phyloP scores from a whole-genome alignment of 2,888 invertebrate genomes.

The Cyrtodaria siliqua region DNA sequence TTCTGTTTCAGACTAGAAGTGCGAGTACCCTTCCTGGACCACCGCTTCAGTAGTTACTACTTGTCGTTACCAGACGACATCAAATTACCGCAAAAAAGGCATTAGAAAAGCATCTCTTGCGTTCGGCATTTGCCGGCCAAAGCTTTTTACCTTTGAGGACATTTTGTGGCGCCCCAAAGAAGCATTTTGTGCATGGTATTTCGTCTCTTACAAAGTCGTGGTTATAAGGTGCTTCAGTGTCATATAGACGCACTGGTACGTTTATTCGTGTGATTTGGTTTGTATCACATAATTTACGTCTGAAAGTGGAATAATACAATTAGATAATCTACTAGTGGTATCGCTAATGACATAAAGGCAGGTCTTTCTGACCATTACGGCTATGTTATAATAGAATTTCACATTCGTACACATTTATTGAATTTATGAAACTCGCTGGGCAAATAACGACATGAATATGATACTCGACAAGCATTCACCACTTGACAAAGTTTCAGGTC shows the following conservation, averaged over 20 bases:
- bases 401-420: no score
- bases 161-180: constrained; percentile 98
- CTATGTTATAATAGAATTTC: no score
- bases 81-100: constrained; percentile 91
- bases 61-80: constrained; percentile 90
- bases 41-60: constrained; percentile 94
- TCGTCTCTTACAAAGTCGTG: constrained; percentile 81
- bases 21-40: constrained; percentile 95
- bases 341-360: no score
- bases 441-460: no score
- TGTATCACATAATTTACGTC: no score
- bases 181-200: constrained; percentile 87
- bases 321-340: no score
- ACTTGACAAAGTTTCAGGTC: no score
- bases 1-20: constrained; percentile 86
- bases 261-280: no score
- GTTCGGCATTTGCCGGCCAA: constrained; percentile 92
- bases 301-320: no score
- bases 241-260: constrained; percentile 79
- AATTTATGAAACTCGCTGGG: no score
- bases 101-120: constrained; percentile 95
- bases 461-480: no score
- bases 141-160: constrained; percentile 92
- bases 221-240: constrained; percentile 82
- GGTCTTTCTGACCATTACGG: no score